phyloP scores from a whole-genome alignment of 1,140 invertebrate species.

The Meloidogyne chitwoodi region DNA sequence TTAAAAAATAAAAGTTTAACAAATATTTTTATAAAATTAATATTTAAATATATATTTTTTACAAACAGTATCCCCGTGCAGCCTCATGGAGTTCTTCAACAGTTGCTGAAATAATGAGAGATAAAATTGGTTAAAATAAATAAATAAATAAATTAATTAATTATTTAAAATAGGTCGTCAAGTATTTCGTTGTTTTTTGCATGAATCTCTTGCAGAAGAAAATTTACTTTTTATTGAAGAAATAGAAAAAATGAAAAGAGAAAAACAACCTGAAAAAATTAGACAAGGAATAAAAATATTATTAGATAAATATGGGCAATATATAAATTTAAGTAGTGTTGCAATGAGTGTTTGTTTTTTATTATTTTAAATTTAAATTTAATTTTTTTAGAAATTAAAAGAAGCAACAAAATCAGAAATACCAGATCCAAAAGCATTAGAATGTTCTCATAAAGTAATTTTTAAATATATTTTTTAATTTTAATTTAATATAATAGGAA shows the following conservation, averaged over 20 bases:
- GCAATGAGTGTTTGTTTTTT: slow-evolving; percentile 50
- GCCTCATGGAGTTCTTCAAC: slow-evolving; percentile 50
- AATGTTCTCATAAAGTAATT: slow-evolving; percentile 55
- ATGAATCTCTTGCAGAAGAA: slow-evolving; percentile 54
- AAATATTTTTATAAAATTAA: too few species aligned
- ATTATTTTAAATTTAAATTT: not conserved
- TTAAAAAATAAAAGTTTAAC: too few species aligned
- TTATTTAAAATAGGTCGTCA: slow-evolving; percentile 28
- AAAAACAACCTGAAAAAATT: slow-evolving; percentile 47
- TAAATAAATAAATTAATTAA: not conserved
- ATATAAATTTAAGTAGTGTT: slow-evolving; percentile 47
- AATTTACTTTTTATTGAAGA: slow-evolving; percentile 54
- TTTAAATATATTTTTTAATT: slow-evolving; percentile 35
- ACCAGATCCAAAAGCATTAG: slow-evolving; percentile 35
- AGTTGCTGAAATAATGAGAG: slow-evolving; percentile 51
- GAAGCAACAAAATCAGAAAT: slow-evolving; percentile 25
- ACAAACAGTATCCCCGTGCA: slow-evolving; percentile 46
- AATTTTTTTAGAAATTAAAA: slow-evolving; percentile 20
- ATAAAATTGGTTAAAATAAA: slow-evolving; percentile 43
- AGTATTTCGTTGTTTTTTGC: slow-evolving; percentile 56
- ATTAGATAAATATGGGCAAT: slow-evolving; percentile 42
- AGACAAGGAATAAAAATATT: slow-evolving; percentile 42
- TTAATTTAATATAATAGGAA: slow-evolving; percentile 49
- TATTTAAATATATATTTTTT: not conserved
- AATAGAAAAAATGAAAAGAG: slow-evolving; percentile 56